Percentiles rank a stretch among this genome's conserved stretches.
These are phyloP conservation scores for Paradoxurus hermaphroditus DNA, from an alignment of 2,113 vertebrate species.

Conservation along the genomic window DNA sequence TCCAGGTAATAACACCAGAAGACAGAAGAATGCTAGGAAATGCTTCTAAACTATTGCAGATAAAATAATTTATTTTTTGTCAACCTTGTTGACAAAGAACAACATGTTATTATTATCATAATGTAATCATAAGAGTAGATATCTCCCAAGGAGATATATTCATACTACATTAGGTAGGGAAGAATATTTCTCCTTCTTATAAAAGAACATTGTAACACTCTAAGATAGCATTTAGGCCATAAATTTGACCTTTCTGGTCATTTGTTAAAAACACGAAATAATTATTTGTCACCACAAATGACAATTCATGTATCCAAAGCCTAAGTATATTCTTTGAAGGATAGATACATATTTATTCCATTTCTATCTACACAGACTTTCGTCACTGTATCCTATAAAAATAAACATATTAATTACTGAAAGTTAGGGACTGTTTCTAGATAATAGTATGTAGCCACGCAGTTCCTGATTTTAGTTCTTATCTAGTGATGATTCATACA, in stretches of 20 bases:
- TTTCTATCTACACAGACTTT: background rate
- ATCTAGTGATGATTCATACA: background rate
- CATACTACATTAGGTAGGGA: background rate
- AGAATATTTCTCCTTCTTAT: background rate
- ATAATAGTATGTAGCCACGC: background rate
- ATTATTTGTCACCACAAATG: background rate
- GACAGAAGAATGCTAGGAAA: background rate
- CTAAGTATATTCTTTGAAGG: background rate
- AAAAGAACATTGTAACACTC: background rate
- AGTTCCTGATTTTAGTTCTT: background rate
- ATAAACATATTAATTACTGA: background rate
- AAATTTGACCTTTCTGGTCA: background rate
- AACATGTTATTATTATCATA: constrained; percentile 5
- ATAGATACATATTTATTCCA: background rate
- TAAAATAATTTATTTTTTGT: too few relatives aligned
- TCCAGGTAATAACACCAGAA: background rate
- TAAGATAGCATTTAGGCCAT: background rate
- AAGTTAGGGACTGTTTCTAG: background rate
- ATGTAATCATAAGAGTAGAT: background rate
- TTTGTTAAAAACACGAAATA: background rate
- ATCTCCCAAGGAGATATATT: background rate
- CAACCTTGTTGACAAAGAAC: background rate
- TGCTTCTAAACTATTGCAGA: background rate
- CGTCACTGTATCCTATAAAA: background rate
- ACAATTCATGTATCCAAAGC: background rate